Evolutionary conservation across 1,140 invertebrate genomes (phyloP), one percentile per base, ranked within the genome.

Genomic region (Leptestheria dahalacensis): DNA sequence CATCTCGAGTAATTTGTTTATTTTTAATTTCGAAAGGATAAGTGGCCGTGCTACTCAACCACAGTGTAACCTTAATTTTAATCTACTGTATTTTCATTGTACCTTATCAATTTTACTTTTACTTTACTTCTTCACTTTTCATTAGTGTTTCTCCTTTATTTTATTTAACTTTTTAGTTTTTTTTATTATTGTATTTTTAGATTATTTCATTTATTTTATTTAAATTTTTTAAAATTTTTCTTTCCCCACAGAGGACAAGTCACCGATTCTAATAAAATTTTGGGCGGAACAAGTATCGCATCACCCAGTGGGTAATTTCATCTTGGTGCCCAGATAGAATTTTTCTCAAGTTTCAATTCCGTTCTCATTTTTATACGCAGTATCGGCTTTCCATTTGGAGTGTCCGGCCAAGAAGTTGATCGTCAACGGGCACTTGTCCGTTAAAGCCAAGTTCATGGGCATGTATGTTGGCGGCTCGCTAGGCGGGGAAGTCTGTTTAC

Each of bases 211-310:
- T n/a, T 33, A 29, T 55, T 26, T 15, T 18, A 9, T 6, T 60
- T 15, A 53, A 12, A 15, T 24, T 33, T 41, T 23, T 48, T 41
- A 41, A 9, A 9, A n/a, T 33, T 12, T 23, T 41, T 18, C 33
- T 52, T 25, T 49, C 47, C 23, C 10, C 24, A 10, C n/a, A 52
- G 48, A n/a, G 29, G 48, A 54, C 25, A 18, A 57, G 49, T 24
- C 48, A 15, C 25, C 61, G 21, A 48, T 50, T 2, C 49, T 46
- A 26, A 23, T 67, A n/a, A 57, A 53, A 29, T 80, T 75, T 65
- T 68, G 73, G 60, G 78, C 77, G 25, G 78, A 80, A 64, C 78
- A 79, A 68, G 78, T 79, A 4, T 75, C 73, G 26, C 77, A 79
- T 66, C 77, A 79, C 66, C 77, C 77, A 12, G 77, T 77, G 28